Conservation (phyloP, 2,888 invertebrate species). For the Macaria liturata region DNA sequence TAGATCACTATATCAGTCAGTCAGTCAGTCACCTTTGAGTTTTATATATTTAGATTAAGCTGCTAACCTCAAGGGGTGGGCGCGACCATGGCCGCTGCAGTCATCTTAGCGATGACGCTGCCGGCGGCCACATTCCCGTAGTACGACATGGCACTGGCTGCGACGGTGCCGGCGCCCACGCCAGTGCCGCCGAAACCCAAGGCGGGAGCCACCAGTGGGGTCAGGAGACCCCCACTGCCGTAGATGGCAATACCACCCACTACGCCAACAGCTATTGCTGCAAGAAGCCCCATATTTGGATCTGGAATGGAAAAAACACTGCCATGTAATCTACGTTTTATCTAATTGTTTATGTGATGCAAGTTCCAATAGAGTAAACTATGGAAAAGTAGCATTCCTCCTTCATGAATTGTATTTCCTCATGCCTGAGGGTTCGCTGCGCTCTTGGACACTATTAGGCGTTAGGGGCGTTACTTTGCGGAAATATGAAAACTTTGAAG, state of each 20-base stretch:
- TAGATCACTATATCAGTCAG: too few species aligned
- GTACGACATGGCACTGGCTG: conserved; percentile 65
- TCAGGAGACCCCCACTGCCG: conserved; percentile 57
- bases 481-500: too few species aligned
- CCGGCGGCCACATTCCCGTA: conserved; percentile 66
- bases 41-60: too few species aligned
- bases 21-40: too few species aligned
- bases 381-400: too few species aligned
- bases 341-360: too few species aligned
- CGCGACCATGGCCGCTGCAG: conserved; percentile 64
- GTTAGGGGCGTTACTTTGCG: too few species aligned
- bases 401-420: too few species aligned
- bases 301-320: conserved; percentile 1
- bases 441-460: too few species aligned
- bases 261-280: conserved; percentile 53
- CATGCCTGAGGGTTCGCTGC: too few species aligned
- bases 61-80: conserved; percentile 60
- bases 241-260: conserved; percentile 58
- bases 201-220: conserved; percentile 53
- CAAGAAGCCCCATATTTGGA: conserved; percentile 51
- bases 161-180: conserved; percentile 57
- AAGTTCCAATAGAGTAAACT: too few species aligned
- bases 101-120: conserved; percentile 60
- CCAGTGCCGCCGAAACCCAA: conserved; percentile 62
- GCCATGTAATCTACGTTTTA: too few species aligned